Evolutionary conservation across 2,113 vertebrate genomes (phyloP).

Genomic region (Ceyx margarethae): DNA sequence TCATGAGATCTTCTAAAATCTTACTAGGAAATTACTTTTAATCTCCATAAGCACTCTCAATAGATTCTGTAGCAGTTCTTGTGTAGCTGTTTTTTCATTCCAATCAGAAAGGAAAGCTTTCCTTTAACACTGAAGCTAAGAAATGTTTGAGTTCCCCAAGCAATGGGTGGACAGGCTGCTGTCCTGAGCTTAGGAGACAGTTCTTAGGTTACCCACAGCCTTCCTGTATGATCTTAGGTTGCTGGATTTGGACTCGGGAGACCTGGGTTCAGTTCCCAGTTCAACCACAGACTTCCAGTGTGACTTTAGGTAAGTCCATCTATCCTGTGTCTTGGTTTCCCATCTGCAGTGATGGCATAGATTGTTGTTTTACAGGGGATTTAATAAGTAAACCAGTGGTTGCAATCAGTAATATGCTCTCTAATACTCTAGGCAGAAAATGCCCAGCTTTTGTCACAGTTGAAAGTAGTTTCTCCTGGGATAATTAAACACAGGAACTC

Average conservation of each 20-base stretch:
- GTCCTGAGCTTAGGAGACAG: slow-evolving; percentile 30
- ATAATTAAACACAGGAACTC: neutral
- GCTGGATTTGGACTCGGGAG: slow-evolving; percentile 66
- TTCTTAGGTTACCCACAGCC: slow-evolving; percentile 58
- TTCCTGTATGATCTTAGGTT: slow-evolving; percentile 72
- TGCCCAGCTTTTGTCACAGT: neutral
- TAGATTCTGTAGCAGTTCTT: neutral
- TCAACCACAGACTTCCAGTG: slow-evolving; percentile 65
- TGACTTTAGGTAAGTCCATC: slow-evolving; percentile 64
- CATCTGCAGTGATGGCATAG: neutral
- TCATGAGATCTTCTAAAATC: neutral
- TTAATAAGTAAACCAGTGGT: neutral
- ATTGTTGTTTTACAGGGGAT: neutral
- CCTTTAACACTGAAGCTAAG: neutral
- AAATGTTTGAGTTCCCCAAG: neutral
- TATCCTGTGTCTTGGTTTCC: slow-evolving; percentile 24
- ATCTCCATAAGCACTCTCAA: neutral
- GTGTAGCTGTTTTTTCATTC: neutral
- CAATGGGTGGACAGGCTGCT: neutral
- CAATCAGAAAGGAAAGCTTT: neutral
- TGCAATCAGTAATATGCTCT: neutral
- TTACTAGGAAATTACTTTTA: neutral
- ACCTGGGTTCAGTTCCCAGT: slow-evolving; percentile 63
- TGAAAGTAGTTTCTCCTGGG: neutral
- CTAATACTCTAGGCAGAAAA: neutral